A percentile compares a stretch with the other conserved stretches of the same genome.
Evolutionary conservation across 53 echinoderm and acorn worm species (phyloP).

Genomic region (Crossaster papposus): DNA sequence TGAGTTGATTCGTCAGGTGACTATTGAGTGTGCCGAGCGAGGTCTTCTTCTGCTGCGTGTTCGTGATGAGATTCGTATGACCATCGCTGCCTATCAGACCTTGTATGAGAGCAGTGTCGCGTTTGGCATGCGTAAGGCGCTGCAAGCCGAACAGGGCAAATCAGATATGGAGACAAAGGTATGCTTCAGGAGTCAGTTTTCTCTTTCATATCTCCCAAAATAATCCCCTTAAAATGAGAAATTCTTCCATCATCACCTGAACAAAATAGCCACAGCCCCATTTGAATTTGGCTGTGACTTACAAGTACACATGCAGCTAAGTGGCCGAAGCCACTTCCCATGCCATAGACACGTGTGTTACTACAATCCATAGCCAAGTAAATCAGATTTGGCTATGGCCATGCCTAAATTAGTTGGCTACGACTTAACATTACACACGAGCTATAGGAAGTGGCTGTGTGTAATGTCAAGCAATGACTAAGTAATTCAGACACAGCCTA

Average conservation of each 20-base stretch:
- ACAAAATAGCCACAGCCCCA: no score
- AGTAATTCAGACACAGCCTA: no score
- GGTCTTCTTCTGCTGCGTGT: slow-evolving; percentile 91
- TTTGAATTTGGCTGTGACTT: no score
- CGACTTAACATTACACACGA: no score
- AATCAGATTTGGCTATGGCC: no score
- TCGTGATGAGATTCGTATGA: slow-evolving; percentile 96
- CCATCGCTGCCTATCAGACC: slow-evolving; percentile 98
- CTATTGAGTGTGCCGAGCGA: slow-evolving; percentile 98
- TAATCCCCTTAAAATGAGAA: neutral
- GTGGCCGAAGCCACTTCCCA: no score
- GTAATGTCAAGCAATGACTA: no score
- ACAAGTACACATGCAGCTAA: no score
- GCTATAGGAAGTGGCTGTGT: no score
- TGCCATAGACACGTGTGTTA: no score
- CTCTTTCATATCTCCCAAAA: neutral
- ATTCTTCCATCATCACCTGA: neutral
- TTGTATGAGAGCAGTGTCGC: slow-evolving; percentile 99
- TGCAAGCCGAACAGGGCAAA: slow-evolving; percentile 98
- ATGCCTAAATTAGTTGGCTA: no score
- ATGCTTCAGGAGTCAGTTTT: neutral
- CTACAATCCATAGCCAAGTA: no score
- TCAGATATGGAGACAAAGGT: slow-evolving; percentile 98
- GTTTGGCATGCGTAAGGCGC: slow-evolving; percentile 98
- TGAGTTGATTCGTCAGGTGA: slow-evolving; percentile 97